phyloP scores from a whole-genome alignment of 2,113 vertebrate species.

The Perca flavescens region DNA sequence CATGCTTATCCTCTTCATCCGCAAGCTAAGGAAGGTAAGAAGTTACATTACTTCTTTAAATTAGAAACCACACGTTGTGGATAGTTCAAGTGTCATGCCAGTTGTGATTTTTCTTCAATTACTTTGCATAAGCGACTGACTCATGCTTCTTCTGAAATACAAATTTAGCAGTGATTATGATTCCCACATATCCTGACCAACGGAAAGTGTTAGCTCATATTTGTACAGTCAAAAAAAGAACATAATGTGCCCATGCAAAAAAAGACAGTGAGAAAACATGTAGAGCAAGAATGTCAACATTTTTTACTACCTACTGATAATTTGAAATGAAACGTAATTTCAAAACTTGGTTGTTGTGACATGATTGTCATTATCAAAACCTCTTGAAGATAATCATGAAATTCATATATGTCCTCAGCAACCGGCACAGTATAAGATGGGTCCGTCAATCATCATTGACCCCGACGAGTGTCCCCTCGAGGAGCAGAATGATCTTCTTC shows the following conservation, averaged over 20 bases:
- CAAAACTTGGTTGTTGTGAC: neutral
- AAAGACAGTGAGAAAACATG: neutral
- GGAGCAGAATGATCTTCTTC: conserved; percentile 93
- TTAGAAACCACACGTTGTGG: neutral
- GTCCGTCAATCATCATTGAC: conserved; percentile 96
- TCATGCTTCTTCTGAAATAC: conserved; percentile 38
- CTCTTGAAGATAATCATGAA: neutral
- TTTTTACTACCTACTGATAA: neutral
- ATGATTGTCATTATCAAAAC: neutral
- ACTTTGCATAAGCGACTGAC: neutral
- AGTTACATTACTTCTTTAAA: neutral
- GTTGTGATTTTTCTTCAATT: neutral
- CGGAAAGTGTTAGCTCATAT: neutral
- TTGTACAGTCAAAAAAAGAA: conserved; percentile 19
- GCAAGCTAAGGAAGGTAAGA: conserved; percentile 92
- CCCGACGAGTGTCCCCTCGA: conserved; percentile 93
- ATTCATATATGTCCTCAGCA: conserved; percentile 67
- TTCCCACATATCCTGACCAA: conserved; percentile 40
- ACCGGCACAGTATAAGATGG: conserved; percentile 91
- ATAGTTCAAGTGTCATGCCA: conserved; percentile 3
- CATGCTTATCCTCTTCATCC: conserved; percentile 93
- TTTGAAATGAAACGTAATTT: neutral
- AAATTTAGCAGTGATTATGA: conserved; percentile 41
- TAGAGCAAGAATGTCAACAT: neutral
- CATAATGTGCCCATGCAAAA: conserved; percentile 23